These are phyloP conservation scores for Siniperca knerii DNA, from an alignment of 2,113 vertebrate species.

Conservation along the genomic window DNA sequence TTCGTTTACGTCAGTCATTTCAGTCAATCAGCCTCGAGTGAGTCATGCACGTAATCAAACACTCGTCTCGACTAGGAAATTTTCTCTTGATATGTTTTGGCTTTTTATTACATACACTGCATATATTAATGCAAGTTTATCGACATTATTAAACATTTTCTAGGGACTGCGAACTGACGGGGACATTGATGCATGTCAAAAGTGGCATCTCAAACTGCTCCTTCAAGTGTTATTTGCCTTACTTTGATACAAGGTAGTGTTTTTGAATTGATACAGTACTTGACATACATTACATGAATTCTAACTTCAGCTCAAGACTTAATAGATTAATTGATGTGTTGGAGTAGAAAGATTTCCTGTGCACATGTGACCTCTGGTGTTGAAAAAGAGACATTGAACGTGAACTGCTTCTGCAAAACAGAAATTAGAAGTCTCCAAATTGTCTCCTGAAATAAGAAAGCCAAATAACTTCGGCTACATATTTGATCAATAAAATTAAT, in stretches of 20 bases:
- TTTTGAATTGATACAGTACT: neutral
- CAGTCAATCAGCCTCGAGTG: neutral
- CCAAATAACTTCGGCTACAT: neutral
- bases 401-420: neutral
- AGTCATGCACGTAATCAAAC: neutral
- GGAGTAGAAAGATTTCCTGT: neutral
- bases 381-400: constrained; percentile 17
- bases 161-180: neutral
- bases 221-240: neutral
- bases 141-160: neutral
- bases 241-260: neutral
- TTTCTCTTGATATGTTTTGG: neutral
- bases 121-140: neutral
- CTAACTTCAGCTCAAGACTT: neutral
- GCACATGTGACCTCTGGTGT: constrained; percentile 39
- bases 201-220: neutral
- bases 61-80: neutral
- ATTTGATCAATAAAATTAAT: neutral
- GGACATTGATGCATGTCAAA: neutral
- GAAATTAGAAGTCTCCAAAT: neutral
- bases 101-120: neutral
- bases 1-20: neutral
- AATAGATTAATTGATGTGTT: neutral
- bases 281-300: neutral
- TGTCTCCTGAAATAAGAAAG: neutral